A percentile compares a stretch with the other conserved stretches of the same genome.
Evolutionary conservation across 2,797 vertebrate species (phyloP).

Genomic region (Hipposideros larvatus): DNA sequence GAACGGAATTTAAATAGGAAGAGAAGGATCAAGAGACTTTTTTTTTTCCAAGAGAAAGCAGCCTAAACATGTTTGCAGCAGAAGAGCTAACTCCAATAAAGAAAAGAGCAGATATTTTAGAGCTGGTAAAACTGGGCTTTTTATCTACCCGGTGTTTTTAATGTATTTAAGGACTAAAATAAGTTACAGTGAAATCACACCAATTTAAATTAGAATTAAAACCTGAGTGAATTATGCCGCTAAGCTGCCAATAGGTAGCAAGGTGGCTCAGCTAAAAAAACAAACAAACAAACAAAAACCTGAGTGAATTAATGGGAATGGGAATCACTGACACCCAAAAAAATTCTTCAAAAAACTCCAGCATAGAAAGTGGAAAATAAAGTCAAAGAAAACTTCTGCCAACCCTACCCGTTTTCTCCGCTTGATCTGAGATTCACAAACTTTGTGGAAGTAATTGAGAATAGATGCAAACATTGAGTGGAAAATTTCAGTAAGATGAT

Average conservation of each 20-base stretch:
- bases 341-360: neutral
- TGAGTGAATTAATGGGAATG: neutral
- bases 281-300: neutral
- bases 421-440: neutral
- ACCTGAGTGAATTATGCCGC: neutral
- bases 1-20: constrained; percentile 57
- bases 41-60: neutral
- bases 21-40: constrained; percentile 24
- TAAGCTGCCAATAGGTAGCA: no score
- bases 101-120: neutral
- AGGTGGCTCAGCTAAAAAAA: no score
- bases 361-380: constrained; percentile 32
- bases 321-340: neutral
- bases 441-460: neutral
- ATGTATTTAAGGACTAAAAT: constrained; percentile 43
- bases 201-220: constrained; percentile 54
- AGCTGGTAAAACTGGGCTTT: constrained; percentile 42
- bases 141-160: constrained; percentile 1
- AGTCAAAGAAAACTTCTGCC: constrained; percentile 13
- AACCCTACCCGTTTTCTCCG: neutral
- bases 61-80: neutral
- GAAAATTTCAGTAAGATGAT: constrained; percentile 20
- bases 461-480: neutral
- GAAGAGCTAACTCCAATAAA: neutral
- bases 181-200: neutral